A percentile compares a stretch with the other conserved stretches of the same genome.
These are phyloP conservation scores for Ictalurus punctatus DNA, from an alignment of 2,113 vertebrate species.

Conservation along the genomic window DNA sequence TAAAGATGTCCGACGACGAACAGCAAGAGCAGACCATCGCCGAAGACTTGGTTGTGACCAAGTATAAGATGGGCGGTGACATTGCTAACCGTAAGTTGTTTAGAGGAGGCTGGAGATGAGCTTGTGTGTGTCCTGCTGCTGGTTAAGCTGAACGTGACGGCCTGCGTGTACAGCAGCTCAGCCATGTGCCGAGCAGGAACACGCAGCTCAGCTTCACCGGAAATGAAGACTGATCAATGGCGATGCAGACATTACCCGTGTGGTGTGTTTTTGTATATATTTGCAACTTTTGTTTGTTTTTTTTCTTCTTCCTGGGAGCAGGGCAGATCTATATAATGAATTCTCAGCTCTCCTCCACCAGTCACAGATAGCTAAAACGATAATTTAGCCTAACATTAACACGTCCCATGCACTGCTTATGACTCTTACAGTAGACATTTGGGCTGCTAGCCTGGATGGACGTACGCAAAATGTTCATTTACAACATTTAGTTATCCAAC, in stretches of 20 bases:
- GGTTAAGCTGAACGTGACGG: constrained; percentile 19
- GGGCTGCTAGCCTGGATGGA: not conserved
- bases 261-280: too few relatives aligned
- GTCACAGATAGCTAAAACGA: not conserved
- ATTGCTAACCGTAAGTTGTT: constrained; percentile 89
- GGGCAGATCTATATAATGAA: not conserved
- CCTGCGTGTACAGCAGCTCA: not conserved
- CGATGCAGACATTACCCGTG: not conserved
- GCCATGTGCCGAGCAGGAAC: constrained; percentile 14
- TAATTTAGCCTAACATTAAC: not conserved
- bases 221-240: not conserved
- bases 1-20: constrained; percentile 93
- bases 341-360: not conserved
- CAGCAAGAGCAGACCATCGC: constrained; percentile 92
- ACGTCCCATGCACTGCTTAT: not conserved
- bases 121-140: not conserved
- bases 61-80: constrained; percentile 95
- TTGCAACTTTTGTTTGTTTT: not conserved
- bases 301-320: not conserved
- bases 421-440: too few relatives aligned
- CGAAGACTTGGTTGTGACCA: constrained; percentile 94
- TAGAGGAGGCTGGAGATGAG: not conserved
- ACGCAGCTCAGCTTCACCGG: not conserved
- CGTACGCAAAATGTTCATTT: not conserved
- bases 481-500: not conserved